Base-by-base conservation (phyloP, 2,888 invertebrate species). In the Acrobasis suavella region DNA sequence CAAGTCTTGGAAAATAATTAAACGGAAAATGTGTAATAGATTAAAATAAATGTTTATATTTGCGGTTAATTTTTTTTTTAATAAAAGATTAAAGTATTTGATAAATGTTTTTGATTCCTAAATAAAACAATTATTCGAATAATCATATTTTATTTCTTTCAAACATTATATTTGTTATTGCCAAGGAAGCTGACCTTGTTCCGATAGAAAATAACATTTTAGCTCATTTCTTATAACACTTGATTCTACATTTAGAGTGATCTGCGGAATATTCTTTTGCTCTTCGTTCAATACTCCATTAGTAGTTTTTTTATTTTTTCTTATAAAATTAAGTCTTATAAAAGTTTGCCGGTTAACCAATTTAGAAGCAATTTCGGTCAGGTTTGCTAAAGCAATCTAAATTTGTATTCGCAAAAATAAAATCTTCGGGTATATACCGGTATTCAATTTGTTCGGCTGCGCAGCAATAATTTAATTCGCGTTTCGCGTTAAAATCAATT, bases 91-190 rank as follows among this genome's bases (percentile, higher is more conserved):
- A 14, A 42, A 14, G 12, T 42, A 3, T 10, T 50, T 16, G 16
- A 16, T 50, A 50, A 50, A 50, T 16, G 50, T 50, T 22, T 22
- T 5, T 50, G 50, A 16, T 50, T 16, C 50, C 16, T 50, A 50
- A 16, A 50, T 16, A 50, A 50, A 22, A 22, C 22, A 22, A 22
- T 22, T 22, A 22, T 22, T 22, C 5, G 22, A 22, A 22, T 22
- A 22, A 22, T 22, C 22, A 22, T 22, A 22, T 22, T 22, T 22
- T 22, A 50, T 46, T 39, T 62, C 62, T 58, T 59, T 58, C 37
- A 64, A 56, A 60, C 56, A 64, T 64, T 56, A 64, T 60, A 63
- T 63, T 50, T 64, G 58, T 15, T 62, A 50, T 60, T 65, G 65
- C 65, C 60, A 60, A 52, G 63, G 60, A 60, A 65, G 42, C 14